phyloP scores from a whole-genome alignment of 2,113 vertebrate species.

The Eurystomus gularis region DNA sequence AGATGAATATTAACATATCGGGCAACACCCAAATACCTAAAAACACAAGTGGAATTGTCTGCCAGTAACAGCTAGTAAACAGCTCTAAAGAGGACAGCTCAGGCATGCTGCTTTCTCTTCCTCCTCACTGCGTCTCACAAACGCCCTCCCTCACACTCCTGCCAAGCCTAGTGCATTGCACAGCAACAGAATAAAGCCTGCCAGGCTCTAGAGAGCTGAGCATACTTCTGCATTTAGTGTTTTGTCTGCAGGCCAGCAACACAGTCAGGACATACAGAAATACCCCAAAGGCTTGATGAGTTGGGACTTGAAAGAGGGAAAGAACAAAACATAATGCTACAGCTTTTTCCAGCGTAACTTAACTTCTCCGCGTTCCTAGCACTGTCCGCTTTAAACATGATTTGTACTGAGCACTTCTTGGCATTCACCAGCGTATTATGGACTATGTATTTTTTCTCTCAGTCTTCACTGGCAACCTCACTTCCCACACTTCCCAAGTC shows the following conservation, averaged over 20 bases:
- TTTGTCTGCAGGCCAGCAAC: slow-evolving; percentile 7
- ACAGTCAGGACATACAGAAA: slow-evolving; percentile 14
- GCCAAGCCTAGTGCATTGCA: neutral
- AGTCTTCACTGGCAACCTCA: too few species aligned
- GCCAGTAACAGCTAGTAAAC: slow-evolving; percentile 5
- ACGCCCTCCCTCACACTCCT: neutral
- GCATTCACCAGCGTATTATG: neutral
- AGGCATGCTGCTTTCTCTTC: neutral
- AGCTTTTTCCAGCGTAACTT: neutral
- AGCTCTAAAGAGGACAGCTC: neutral
- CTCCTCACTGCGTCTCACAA: neutral
- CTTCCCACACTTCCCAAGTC: too few species aligned
- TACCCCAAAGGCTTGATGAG: neutral
- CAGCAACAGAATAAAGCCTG: neutral
- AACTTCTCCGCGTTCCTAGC: neutral
- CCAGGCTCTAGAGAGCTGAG: neutral
- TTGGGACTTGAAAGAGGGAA: neutral
- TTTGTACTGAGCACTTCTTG: neutral
- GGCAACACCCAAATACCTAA: slow-evolving; percentile 10
- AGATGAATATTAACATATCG: neutral
- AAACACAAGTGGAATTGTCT: neutral
- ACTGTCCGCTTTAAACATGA: neutral
- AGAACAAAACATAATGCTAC: neutral
- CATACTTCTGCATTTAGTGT: slow-evolving; percentile 12
- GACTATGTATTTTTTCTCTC: neutral